Percentiles rank a stretch among this genome's conserved stretches.
Evolutionary conservation across 2,797 vertebrate species (phyloP).

Genomic region (Neomorphus geoffroyi): DNA sequence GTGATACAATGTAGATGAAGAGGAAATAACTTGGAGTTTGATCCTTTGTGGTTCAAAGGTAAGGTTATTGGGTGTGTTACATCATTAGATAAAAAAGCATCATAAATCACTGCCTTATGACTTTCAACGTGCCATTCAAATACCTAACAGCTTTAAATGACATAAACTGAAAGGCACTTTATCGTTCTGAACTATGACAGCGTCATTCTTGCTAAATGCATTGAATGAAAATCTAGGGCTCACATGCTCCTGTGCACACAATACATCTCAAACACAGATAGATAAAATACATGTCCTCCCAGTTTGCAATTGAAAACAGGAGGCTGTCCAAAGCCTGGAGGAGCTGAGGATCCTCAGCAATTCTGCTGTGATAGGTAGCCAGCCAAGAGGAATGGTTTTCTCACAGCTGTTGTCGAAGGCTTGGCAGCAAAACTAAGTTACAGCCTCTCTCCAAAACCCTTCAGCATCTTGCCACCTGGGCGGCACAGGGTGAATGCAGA

Average conservation of each 20-base stretch:
- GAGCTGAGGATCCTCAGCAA: background rate
- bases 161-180: background rate
- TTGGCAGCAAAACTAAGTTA: background rate
- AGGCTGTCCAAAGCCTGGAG: background rate
- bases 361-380: background rate
- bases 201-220: background rate
- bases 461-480: background rate
- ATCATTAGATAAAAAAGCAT: background rate
- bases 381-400: accelerated
- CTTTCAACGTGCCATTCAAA: background rate
- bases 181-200: background rate
- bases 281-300: accelerated
- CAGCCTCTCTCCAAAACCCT: background rate
- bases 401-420: background rate
- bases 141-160: background rate
- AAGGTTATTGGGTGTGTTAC: background rate
- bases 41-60: background rate
- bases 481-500: background rate
- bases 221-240: background rate
- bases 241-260: accelerated
- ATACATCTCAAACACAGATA: background rate
- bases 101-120: background rate
- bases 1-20: background rate
- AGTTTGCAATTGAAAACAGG: accelerated
- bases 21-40: background rate